Evolutionary conservation across 2,888 invertebrate genomes (phyloP).

Genomic region (Mythimna albipuncta): DNA sequence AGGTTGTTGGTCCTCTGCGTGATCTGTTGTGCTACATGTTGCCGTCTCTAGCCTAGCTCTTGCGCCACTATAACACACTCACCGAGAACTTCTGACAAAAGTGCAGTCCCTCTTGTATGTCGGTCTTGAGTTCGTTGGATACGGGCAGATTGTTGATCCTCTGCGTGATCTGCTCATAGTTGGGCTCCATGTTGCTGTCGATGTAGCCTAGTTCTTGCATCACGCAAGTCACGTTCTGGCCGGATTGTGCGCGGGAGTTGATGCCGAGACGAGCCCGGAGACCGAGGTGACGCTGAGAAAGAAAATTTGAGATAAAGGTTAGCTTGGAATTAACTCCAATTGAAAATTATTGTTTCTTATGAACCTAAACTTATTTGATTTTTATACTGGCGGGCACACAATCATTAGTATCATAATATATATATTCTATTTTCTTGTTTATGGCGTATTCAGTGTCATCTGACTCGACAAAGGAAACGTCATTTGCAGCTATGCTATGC

Average conservation of each 20-base stretch:
- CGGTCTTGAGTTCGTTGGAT: slow-evolving; percentile 91
- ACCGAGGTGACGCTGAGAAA: slow-evolving; percentile 90
- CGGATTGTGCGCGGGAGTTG: slow-evolving; percentile 81
- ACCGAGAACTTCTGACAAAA: slow-evolving; percentile 94
- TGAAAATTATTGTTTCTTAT: too few relatives aligned
- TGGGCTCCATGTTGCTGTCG: slow-evolving; percentile 92
- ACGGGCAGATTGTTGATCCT: slow-evolving; percentile 92
- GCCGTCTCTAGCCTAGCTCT: neutral
- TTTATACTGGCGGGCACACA: too few relatives aligned
- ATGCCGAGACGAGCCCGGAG: slow-evolving; percentile 91
- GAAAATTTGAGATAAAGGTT: too few relatives aligned
- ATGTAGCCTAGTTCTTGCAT: slow-evolving; percentile 94
- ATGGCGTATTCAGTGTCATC: too few relatives aligned
- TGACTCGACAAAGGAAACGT: too few relatives aligned
- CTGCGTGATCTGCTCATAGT: slow-evolving; percentile 92
- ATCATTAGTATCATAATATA: too few relatives aligned
- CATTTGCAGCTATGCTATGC: too few relatives aligned
- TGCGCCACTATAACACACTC: slow-evolving; percentile 16
- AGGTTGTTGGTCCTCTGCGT: neutral
- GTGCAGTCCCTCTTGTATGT: slow-evolving; percentile 92
- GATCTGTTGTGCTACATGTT: neutral
- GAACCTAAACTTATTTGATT: too few relatives aligned
- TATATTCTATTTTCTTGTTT: too few relatives aligned
- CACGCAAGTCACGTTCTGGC: slow-evolving; percentile 92
- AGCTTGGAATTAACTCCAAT: too few relatives aligned